phyloP scores from a whole-genome alignment of 2,113 vertebrate genomes.

The Pyxicephalus adspersus region DNA sequence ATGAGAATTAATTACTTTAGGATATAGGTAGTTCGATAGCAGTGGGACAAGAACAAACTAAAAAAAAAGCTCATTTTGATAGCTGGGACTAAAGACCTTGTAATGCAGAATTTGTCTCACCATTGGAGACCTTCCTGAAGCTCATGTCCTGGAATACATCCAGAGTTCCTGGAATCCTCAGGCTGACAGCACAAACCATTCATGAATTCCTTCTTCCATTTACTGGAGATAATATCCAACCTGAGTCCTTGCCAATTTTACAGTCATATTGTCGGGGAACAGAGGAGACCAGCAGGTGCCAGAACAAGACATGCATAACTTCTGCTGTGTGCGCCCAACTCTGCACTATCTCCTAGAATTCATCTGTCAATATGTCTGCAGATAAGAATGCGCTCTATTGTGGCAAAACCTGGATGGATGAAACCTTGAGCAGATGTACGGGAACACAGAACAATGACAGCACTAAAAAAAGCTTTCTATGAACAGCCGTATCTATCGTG shows the following conservation, averaged over 20 bases:
- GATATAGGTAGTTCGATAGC: too few species aligned
- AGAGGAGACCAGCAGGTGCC: background rate
- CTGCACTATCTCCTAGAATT: background rate
- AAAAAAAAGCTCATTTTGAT: too few species aligned
- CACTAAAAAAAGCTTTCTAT: background rate
- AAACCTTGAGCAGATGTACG: background rate
- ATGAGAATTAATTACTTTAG: too few species aligned
- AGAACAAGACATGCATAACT: background rate
- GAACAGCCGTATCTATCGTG: background rate
- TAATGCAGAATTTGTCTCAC: too few species aligned
- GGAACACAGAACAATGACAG: background rate
- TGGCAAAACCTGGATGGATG: background rate
- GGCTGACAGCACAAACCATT: background rate
- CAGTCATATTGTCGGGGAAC: constrained; percentile 2
- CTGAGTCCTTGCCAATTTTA: background rate
- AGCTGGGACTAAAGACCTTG: too few species aligned
- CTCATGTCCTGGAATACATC: constrained; percentile 3
- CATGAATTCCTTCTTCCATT: background rate
- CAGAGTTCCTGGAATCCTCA: background rate
- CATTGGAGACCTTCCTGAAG: background rate
- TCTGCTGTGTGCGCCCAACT: background rate
- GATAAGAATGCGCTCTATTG: constrained; percentile 19
- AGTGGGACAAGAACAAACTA: too few species aligned
- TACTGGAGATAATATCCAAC: background rate
- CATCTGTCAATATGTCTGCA: background rate